Base-by-base conservation (phyloP, 2,888 invertebrate species). In the Fragum whitleyi region DNA sequence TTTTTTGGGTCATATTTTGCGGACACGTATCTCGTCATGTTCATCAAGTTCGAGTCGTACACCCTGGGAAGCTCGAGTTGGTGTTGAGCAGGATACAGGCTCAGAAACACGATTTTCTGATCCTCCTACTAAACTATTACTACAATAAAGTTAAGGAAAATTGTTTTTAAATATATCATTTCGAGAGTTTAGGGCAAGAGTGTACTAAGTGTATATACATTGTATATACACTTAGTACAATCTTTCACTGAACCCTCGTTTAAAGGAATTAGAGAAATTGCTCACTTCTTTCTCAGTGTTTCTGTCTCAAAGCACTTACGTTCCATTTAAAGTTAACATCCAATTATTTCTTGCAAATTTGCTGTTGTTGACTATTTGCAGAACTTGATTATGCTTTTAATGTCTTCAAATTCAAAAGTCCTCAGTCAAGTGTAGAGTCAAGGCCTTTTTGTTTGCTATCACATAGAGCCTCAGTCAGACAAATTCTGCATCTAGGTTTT, bases 11-110 rank as follows among this genome's bases (percentile, higher is more conserved):
- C 59, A 86, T 29, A 86, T 79, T 51, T 89, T 88, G 65, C 90
- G 65, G 42, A 90, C 85, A 55, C 89, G 82, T 55, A 91, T 90
- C 69, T 91, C 91, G 75, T 91, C 87, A 84, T 90, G 84, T 42
- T 89, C 89, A 73, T 91, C 91, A 51, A 91, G 86, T 68, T 91
- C 91, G 21, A 91, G 82, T 53, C 90, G 77, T 28, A 89, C 86
- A 11, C 79, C 73, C 72, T 77, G 85, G 36, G 80, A 19, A 23
- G 81, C 77, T 36, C 70, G 68, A 23, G 88, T 86, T 26, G 89
- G 87, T 11, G 88, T 87, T 51, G 89, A 88, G 14, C 87, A 87
- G 0, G 85, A 85, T 23, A 86, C 82, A 53, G 87, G 87, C 53
- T 87, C 85, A 23, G 83, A 75, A n/a, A 79, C 78, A 67, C 80